These are phyloP conservation scores for Orchesellides sinensis DNA, from an alignment of 2,888 invertebrate species.

Conservation along the genomic window DNA sequence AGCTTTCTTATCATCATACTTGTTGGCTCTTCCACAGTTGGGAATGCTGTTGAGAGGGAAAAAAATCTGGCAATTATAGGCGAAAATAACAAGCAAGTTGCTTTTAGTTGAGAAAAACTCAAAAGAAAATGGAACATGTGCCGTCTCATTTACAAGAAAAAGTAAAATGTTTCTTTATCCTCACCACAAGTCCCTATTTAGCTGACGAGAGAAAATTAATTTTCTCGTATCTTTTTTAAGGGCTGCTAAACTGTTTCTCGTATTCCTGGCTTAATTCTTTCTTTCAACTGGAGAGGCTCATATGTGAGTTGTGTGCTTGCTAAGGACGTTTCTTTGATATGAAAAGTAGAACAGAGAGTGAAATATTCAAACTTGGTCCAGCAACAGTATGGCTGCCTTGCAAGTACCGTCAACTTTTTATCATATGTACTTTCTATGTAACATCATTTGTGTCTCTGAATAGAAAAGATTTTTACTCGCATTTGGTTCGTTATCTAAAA, in stretches of 20 bases:
- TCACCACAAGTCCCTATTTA: conserved; percentile 16
- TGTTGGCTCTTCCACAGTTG: background rate
- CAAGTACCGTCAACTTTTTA: conserved; percentile 35
- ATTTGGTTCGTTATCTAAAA: no score
- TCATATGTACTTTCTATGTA: background rate
- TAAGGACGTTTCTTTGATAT: conserved; percentile 5
- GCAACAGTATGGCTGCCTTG: background rate
- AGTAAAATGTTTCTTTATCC: conserved; percentile 28
- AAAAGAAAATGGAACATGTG: conserved; percentile 55
- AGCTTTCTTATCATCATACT: background rate
- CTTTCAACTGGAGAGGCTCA: background rate
- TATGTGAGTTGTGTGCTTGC: background rate
- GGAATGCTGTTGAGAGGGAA: conserved; percentile 30
- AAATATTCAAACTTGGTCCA: background rate
- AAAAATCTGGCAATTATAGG: conserved; percentile 23
- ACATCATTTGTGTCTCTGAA: background rate
- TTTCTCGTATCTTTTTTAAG: conserved; percentile 16
- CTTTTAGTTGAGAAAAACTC: conserved; percentile 16
- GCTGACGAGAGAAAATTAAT: conserved; percentile 12
- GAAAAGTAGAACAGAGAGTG: background rate
- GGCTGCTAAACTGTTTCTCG: background rate
- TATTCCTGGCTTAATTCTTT: background rate
- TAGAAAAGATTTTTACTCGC: no score
- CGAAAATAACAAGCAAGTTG: conserved; percentile 14
- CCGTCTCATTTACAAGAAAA: conserved; percentile 54